Evolutionary conservation across 2,888 invertebrate species (phyloP).

Genomic region (Stramonita haemastoma): DNA sequence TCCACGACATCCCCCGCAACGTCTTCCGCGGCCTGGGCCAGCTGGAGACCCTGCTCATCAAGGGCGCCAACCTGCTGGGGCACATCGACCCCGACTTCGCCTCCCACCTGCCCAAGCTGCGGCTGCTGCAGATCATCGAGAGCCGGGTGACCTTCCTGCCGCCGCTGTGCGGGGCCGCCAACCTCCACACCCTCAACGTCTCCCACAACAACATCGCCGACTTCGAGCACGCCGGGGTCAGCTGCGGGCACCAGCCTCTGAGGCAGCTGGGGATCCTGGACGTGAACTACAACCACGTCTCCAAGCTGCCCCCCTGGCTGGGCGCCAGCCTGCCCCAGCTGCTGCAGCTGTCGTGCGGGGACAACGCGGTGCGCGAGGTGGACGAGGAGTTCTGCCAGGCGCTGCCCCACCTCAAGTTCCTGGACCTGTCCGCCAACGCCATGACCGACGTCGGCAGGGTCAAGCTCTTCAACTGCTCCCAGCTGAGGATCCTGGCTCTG

Average conservation of each 20-base stretch:
- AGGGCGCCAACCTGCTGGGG: conserved; percentile 39
- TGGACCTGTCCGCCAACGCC: conserved; percentile 49
- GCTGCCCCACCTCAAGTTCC: conserved; percentile 25
- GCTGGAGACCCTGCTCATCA: conserved; percentile 44
- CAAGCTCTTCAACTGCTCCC: conserved; percentile 43
- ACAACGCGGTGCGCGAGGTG: conserved; percentile 45
- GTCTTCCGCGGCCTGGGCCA: conserved; percentile 48
- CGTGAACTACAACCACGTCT: conserved; percentile 46
- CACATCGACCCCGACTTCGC: conserved; percentile 47
- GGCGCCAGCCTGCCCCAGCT: conserved; percentile 47
- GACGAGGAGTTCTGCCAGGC: conserved; percentile 24
- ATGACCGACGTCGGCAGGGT: conserved; percentile 35
- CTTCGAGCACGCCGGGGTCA: conserved; percentile 47
- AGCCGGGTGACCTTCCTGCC: conserved; percentile 48
- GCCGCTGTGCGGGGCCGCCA: conserved; percentile 38
- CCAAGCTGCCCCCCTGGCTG: conserved; percentile 46
- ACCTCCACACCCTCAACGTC: conserved; percentile 44
- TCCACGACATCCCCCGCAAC: conserved; percentile 43
- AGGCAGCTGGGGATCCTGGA: conserved; percentile 46
- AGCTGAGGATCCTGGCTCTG: conserved; percentile 39
- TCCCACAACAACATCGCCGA: conserved; percentile 45
- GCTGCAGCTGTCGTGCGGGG: conserved; percentile 41
- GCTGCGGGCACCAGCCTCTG: conserved; percentile 35
- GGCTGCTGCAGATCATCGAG: conserved; percentile 42
- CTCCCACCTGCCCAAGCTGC: conserved; percentile 40